These are phyloP conservation scores for Scelioninae gen. 2 DNA, from an alignment of 2,888 invertebrate species.

Conservation along the genomic window DNA sequence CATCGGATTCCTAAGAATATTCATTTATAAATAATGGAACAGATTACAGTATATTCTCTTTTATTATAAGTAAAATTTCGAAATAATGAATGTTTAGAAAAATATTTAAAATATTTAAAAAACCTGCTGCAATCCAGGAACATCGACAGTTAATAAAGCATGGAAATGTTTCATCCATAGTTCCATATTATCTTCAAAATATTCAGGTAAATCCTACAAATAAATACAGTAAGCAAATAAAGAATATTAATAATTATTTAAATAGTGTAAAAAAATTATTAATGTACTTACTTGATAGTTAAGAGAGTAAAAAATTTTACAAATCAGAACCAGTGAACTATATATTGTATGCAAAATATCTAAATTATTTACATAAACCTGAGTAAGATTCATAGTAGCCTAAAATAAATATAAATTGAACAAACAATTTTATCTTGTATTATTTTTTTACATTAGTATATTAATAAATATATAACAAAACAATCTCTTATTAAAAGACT, in stretches of 20 bases:
- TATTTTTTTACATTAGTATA: too few species aligned
- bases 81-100: too few species aligned
- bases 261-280: neutral
- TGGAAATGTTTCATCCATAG: constrained; percentile 96
- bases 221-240: neutral
- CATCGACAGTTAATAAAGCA: constrained; percentile 86
- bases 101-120: too few species aligned
- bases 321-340: constrained; percentile 89
- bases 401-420: constrained; percentile 73
- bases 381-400: constrained; percentile 89
- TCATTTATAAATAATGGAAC: too few species aligned
- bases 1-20: constrained; percentile 83
- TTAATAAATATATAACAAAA: too few species aligned
- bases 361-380: constrained; percentile 86
- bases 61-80: too few species aligned
- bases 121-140: constrained; percentile 83
- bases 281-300: constrained; percentile 85
- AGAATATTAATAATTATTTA: neutral
- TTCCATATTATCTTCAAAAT: constrained; percentile 98
- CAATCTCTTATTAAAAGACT: too few species aligned
- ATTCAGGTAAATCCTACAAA: constrained; percentile 92
- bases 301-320: constrained; percentile 97
- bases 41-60: too few species aligned
- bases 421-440: neutral
- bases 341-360: constrained; percentile 91